Conservation (phyloP, 1,140 invertebrate genomes). For the Scaptomyza montana region DNA sequence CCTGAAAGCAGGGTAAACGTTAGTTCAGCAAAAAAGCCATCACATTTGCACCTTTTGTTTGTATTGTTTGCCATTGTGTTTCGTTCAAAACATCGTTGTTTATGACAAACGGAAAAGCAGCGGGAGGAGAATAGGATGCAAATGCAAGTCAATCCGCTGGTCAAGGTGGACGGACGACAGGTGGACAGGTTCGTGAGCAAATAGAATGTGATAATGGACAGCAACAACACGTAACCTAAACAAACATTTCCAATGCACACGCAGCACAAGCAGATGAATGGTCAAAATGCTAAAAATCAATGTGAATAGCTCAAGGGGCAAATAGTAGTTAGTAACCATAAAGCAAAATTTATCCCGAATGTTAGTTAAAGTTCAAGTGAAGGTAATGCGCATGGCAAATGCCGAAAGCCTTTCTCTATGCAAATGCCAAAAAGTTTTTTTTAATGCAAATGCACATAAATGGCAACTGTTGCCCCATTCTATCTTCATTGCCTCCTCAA, state of each 20-base stretch:
- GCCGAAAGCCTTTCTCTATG: constrained; percentile 56
- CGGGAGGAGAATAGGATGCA: constrained; percentile 44
- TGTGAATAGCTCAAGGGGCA: constrained; percentile 5
- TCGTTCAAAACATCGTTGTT: constrained; percentile 69
- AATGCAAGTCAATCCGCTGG: constrained; percentile 49
- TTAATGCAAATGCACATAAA: constrained; percentile 71
- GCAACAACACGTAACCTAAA: not conserved
- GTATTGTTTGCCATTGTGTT: constrained; percentile 42
- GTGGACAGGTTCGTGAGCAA: constrained; percentile 19
- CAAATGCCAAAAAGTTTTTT: constrained; percentile 72
- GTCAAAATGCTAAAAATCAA: constrained; percentile 34
- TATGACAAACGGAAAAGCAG: constrained; percentile 51
- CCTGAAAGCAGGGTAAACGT: not conserved
- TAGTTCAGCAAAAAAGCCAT: not conserved
- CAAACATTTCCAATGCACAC: not conserved
- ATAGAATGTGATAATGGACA: constrained; percentile 47
- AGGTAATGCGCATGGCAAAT: constrained; percentile 56
- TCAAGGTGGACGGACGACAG: constrained; percentile 40
- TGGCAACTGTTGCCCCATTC: constrained; percentile 46
- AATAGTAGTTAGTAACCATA: not conserved
- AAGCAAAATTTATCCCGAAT: constrained; percentile 7
- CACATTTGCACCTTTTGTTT: not conserved
- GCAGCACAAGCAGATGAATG: not conserved
- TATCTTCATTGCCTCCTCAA: not conserved
- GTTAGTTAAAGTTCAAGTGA: constrained; percentile 30